Conservation (phyloP, 2,113 vertebrate species). For the Colaptes auratus region DNA sequence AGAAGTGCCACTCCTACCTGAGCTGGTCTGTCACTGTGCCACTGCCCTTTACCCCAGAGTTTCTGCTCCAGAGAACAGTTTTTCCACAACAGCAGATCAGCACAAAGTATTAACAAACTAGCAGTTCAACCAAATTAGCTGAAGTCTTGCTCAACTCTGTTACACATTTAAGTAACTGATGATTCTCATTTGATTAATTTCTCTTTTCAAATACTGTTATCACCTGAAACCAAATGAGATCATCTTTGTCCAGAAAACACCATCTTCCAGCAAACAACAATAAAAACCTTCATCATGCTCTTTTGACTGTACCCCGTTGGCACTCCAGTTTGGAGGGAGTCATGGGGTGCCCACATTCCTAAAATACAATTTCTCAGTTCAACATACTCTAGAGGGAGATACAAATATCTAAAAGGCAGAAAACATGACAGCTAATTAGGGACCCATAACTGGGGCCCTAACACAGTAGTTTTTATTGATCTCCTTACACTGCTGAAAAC, state of each 20-base stretch:
- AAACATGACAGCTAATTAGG: background rate
- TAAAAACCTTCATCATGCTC: background rate
- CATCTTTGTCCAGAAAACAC: background rate
- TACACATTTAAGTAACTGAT: background rate
- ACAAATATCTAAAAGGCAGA: background rate
- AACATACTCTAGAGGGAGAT: background rate
- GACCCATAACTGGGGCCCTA: background rate
- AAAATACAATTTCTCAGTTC: background rate
- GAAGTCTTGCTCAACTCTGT: background rate
- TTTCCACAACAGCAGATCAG: background rate
- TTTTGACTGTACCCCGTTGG: background rate
- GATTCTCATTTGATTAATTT: background rate
- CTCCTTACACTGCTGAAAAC: background rate
- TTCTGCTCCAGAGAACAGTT: background rate
- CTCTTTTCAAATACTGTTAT: background rate
- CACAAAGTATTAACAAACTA: background rate
- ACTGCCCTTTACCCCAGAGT: background rate
- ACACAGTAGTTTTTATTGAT: background rate
- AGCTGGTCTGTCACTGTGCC: background rate
- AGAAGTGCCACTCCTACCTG: background rate
- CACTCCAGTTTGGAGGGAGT: background rate
- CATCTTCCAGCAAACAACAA: background rate
- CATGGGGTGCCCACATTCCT: background rate
- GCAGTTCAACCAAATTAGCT: background rate
- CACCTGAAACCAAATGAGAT: background rate